Conservation (phyloP, 2,888 invertebrate species). For the Pachymerium ferrugineum region DNA sequence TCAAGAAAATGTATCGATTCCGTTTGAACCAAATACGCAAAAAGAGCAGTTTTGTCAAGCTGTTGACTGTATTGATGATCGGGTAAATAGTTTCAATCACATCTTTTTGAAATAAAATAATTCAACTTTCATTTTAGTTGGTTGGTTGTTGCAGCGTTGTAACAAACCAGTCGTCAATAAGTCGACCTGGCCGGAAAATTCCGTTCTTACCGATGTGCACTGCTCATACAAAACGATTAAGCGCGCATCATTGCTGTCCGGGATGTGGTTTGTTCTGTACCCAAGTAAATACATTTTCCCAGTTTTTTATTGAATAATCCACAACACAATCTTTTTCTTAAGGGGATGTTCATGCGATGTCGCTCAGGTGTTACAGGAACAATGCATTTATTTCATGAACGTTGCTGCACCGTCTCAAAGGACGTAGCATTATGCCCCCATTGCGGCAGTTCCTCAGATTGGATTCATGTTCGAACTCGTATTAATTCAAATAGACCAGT, state of each 20-base stretch:
- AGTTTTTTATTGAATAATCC: not conserved
- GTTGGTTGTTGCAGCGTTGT: conserved; percentile 75
- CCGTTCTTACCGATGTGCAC: conserved; percentile 75
- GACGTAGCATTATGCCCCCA: conserved; percentile 63
- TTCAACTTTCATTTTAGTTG: conserved; percentile 42
- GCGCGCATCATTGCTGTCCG: conserved; percentile 80
- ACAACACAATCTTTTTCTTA: not conserved
- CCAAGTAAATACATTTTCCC: conserved; percentile 55
- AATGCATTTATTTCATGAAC: conserved; percentile 75
- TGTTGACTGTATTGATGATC: conserved; percentile 35
- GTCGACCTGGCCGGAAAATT: conserved; percentile 51
- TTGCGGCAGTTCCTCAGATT: conserved; percentile 59
- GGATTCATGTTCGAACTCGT: conserved; percentile 57
- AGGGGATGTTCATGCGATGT: conserved; percentile 81
- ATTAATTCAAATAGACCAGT: conserved; percentile 60
- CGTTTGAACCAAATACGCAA: not conserved
- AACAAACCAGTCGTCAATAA: conserved; percentile 28
- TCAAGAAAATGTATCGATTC: not conserved
- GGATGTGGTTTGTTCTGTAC: conserved; percentile 85
- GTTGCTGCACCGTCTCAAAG: conserved; percentile 58
- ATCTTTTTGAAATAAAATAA: not conserved
- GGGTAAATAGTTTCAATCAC: conserved; percentile 29
- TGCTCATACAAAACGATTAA: conserved; percentile 67
- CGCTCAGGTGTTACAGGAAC: conserved; percentile 48
- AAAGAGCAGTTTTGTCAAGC: conserved; percentile 34